Evolutionary conservation across 1,140 invertebrate species (phyloP), one percentile per base, ranked within the genome.

Genomic region (Euborellia annulipes): DNA sequence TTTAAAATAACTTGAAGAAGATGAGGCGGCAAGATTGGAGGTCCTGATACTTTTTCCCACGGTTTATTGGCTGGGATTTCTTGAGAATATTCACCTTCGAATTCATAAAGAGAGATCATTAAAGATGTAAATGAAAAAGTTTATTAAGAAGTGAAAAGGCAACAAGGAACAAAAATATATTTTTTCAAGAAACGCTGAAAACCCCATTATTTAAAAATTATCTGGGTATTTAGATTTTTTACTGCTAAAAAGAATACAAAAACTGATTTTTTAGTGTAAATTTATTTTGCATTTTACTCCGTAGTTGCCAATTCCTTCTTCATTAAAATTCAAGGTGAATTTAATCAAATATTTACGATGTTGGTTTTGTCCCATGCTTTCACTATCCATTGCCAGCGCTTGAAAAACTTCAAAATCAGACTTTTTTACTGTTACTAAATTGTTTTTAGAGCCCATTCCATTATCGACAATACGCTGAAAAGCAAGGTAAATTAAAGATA

Each of bases 341-440:
- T n/a, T n/a, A n/a, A 40, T n/a, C 14, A 9, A 3, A 16, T 18
- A 55, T 46, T 51, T 49, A 52, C 52, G 34, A 37, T 54, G 54
- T 47, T 56, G 58, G 27, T 52, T 52, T 56, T 71, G 78, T 39
- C 66, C 74, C 43, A 76, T 69, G 52, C 76, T 78, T 63, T 85
- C 82, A 58, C 85, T 88, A 57, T 96, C 92, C 59, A 89, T 89
- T 41, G 84, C 91, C 45, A 97, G 67, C 19, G 92, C 92, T 75
- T 96, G 87, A 67, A 97, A 96, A 30, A 96, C 92, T 72, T 96
- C 92, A 71, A 97, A 97, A 62, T 98, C 92, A 1, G 86, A 85
- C 63, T 88, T 81, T 55, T 87, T 89, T 14, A 97, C 91, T 30
- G 75, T 78, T 14, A 96, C 80, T 54, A 90, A 67, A 67, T 97